Percentiles rank a stretch among this genome's conserved stretches.
Evolutionary conservation across 2,797 vertebrate genomes (phyloP).

Genomic region (Sylvilagus floridanus): DNA sequence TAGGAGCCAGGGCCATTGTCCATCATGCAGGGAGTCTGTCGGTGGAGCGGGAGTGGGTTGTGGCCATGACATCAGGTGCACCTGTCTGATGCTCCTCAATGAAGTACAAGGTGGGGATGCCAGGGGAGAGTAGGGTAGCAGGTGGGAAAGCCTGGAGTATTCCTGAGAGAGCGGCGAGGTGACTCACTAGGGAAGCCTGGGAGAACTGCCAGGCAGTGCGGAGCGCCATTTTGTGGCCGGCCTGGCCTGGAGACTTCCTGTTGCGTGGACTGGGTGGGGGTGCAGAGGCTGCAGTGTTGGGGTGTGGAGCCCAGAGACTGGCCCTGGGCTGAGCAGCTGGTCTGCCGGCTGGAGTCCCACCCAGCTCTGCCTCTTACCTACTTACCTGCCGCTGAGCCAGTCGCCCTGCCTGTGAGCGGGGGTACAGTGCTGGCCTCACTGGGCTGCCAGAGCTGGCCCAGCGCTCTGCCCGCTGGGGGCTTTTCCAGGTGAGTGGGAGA

Average conservation of each 20-base stretch:
- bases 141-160: background rate
- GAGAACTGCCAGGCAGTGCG: background rate
- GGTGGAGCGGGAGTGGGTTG: background rate
- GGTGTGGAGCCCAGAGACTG: background rate
- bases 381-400: too few relatives aligned
- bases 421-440: too few relatives aligned
- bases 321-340: background rate
- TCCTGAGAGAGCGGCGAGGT: background rate
- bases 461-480: background rate
- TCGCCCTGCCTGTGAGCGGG: too few relatives aligned
- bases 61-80: rapidly evolving
- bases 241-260: rapidly evolving
- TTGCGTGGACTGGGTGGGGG: background rate
- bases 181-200: background rate
- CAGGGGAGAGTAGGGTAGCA: background rate
- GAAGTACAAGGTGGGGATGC: background rate
- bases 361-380: background rate
- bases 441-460: background rate
- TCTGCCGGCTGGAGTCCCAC: background rate
- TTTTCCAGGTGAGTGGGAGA: background rate
- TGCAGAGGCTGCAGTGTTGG: background rate
- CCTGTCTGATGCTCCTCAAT: background rate
- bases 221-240: rapidly evolving
- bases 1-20: background rate
- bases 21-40: background rate